These are phyloP conservation scores for Hafferia zeledoni DNA, from an alignment of 2,797 vertebrate species.

Conservation along the genomic window DNA sequence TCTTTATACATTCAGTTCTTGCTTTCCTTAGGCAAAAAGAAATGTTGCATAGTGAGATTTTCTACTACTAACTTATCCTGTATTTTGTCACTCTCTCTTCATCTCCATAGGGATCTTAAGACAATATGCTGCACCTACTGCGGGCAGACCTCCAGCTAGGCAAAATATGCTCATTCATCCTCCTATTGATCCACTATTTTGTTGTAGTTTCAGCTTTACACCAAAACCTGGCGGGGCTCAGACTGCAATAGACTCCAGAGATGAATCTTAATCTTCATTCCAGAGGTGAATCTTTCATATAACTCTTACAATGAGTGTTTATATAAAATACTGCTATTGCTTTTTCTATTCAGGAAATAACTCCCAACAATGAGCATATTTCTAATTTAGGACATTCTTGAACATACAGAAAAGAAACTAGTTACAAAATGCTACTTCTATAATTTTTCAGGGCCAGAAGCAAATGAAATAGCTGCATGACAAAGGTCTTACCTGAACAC, in stretches of 20 bases:
- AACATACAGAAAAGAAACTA: background rate
- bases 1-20: background rate
- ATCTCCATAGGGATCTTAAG: background rate
- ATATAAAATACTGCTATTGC: background rate
- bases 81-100: background rate
- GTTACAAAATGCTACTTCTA: background rate
- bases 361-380: background rate
- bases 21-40: background rate
- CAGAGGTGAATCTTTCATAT: background rate
- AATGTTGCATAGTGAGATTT: background rate
- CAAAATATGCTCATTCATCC: background rate
- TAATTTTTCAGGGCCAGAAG: background rate
- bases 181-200: background rate
- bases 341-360: background rate
- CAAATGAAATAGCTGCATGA: background rate
- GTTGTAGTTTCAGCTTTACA: background rate
- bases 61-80: background rate
- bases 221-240: background rate
- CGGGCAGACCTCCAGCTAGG: background rate
- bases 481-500: constrained; percentile 88
- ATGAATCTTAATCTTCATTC: background rate
- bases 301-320: background rate
- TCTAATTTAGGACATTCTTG: background rate
- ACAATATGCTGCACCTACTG: background rate
- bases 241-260: background rate